A percentile compares a stretch with the other conserved stretches of the same genome.
Conservation (phyloP, 1,140 invertebrate species). For the Solen grandis region DNA sequence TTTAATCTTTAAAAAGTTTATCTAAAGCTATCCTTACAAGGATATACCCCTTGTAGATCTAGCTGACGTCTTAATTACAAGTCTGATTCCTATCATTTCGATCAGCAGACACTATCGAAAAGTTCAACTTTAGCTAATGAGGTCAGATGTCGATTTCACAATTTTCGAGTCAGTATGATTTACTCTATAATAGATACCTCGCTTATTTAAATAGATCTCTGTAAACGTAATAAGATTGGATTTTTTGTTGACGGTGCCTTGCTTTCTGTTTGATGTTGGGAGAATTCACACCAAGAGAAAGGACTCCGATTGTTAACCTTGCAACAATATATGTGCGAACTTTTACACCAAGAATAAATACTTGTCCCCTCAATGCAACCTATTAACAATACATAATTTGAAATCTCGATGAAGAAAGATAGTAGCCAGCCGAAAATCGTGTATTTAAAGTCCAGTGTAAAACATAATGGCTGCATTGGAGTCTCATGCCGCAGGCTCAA, state of each 20-base stretch:
- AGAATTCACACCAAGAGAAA: neutral
- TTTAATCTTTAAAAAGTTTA: too few species aligned
- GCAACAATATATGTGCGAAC: slow-evolving; percentile 41
- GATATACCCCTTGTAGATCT: too few species aligned
- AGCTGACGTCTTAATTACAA: too few species aligned
- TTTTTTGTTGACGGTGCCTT: too few species aligned
- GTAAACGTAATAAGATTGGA: too few species aligned
- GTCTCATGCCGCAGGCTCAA: slow-evolving; percentile 21
- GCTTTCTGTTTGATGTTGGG: neutral
- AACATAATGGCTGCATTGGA: slow-evolving; percentile 19
- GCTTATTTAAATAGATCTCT: slow-evolving; percentile 54
- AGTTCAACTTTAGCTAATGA: too few species aligned
- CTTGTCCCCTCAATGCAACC: slow-evolving; percentile 38
- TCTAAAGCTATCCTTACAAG: too few species aligned
- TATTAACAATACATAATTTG: slow-evolving; percentile 57
- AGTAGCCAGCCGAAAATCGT: slow-evolving; percentile 31
- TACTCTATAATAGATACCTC: slow-evolving; percentile 54
- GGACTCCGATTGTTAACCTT: slow-evolving; percentile 21
- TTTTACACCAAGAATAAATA: slow-evolving; percentile 52
- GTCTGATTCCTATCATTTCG: too few species aligned
- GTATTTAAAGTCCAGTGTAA: slow-evolving; percentile 42
- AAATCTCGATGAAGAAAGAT: slow-evolving; percentile 44
- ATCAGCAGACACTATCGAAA: too few species aligned
- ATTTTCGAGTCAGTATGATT: slow-evolving; percentile 16
- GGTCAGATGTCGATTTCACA: too few species aligned